phyloP scores from a whole-genome alignment of 2,888 invertebrate species.

The Andrena chrysosceles region DNA sequence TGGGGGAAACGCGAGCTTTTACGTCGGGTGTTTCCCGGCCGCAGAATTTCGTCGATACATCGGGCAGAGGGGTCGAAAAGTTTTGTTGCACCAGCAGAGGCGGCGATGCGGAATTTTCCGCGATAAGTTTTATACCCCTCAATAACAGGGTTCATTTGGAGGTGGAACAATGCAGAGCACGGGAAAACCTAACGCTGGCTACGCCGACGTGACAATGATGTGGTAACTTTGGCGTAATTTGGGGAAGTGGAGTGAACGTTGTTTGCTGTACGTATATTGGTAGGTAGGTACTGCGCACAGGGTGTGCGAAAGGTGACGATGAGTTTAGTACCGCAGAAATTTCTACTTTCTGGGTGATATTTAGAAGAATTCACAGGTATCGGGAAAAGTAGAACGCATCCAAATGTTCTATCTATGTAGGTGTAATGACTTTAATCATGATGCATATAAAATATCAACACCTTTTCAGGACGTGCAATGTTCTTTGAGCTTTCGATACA shows the following conservation, averaged over 20 bases:
- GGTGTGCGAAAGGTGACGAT: neutral
- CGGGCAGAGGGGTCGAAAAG: neutral
- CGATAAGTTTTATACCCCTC: neutral
- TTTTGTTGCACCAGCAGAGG: neutral
- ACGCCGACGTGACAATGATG: neutral
- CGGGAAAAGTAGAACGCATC: too few relatives aligned
- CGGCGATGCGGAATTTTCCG: neutral
- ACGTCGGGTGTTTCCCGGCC: neutral
- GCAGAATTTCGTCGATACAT: constrained; percentile 15
- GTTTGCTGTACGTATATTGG: neutral
- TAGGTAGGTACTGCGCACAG: too few relatives aligned
- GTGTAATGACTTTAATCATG: too few relatives aligned
- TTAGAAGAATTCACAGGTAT: too few relatives aligned
- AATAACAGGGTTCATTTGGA: neutral
- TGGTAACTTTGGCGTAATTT: constrained; percentile 6
- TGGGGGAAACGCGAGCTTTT: constrained; percentile 6
- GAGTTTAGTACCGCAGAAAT: neutral
- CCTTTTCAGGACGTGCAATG: too few relatives aligned
- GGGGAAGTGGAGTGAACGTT: neutral
- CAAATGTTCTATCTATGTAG: too few relatives aligned
- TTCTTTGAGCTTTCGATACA: neutral
- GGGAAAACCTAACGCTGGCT: neutral
- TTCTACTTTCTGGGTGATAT: neutral
- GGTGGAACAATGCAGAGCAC: neutral
- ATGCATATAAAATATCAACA: too few relatives aligned